These are phyloP conservation scores for Aplocera efformata DNA, from an alignment of 2,888 invertebrate genomes.

Conservation along the genomic window DNA sequence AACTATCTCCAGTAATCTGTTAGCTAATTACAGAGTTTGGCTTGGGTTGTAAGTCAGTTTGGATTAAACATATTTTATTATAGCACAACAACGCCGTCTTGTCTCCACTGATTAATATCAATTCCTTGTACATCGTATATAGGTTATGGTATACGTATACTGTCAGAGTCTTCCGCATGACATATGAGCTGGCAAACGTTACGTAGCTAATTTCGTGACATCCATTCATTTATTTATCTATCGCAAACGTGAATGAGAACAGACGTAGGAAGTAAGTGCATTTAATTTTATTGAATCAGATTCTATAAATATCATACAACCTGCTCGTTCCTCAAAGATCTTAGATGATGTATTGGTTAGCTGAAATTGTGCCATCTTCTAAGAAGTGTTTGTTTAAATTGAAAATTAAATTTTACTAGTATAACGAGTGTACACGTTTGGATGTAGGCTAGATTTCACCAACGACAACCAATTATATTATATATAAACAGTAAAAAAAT, in stretches of 20 bases:
- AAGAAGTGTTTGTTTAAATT: no score
- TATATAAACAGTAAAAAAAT: no score
- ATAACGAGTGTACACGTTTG: no score
- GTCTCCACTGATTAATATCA: slow-evolving; percentile 21
- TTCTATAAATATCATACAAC: slow-evolving; percentile 18
- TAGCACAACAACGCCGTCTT: slow-evolving; percentile 7
- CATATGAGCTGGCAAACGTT: slow-evolving; percentile 72
- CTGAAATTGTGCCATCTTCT: no score
- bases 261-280: slow-evolving; percentile 42
- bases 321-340: not conserved
- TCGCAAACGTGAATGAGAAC: slow-evolving; percentile 67
- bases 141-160: slow-evolving; percentile 30
- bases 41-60: no score
- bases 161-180: slow-evolving; percentile 58
- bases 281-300: slow-evolving; percentile 31
- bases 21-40: no score
- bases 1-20: no score
- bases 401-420: no score
- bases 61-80: not conserved
- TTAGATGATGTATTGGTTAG: no score
- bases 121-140: slow-evolving; percentile 12
- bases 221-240: slow-evolving; percentile 74
- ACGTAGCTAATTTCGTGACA: slow-evolving; percentile 70
- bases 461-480: no score
- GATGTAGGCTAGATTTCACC: no score